Conservation (phyloP, 2,113 vertebrate genomes). For the Pristiophorus japonicus region DNA sequence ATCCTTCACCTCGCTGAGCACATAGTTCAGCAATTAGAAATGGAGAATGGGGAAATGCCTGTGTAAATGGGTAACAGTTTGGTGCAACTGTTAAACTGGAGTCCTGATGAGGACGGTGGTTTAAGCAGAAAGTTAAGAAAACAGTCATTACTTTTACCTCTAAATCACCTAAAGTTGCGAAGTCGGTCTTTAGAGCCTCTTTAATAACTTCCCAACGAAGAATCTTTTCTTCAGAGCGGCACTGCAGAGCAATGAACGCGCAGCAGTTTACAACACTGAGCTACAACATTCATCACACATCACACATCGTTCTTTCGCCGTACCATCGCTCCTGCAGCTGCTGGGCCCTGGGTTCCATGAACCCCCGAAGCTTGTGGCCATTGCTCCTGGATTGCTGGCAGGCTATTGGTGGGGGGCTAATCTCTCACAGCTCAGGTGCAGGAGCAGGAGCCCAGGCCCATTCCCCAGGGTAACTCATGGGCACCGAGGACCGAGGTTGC, state of each 20-base stretch:
- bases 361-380: too few species aligned
- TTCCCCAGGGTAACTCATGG: not conserved
- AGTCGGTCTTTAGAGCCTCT: not conserved
- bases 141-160: not conserved
- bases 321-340: not conserved
- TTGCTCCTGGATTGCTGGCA: not conserved
- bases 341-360: too few species aligned
- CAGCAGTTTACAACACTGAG: not conserved
- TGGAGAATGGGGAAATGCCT: not conserved
- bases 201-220: not conserved
- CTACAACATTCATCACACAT: not conserved
- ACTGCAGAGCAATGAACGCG: not conserved
- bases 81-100: not conserved
- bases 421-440: not conserved
- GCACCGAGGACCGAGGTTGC: not conserved
- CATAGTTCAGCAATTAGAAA: not conserved
- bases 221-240: not conserved
- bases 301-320: not conserved
- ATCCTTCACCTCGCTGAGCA: too few species aligned
- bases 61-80: not conserved
- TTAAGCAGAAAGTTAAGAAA: not conserved
- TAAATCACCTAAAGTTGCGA: not conserved
- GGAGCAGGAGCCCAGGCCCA: not conserved
- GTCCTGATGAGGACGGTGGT: not conserved
- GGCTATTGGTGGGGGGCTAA: not conserved